Evolutionary conservation across 2,113 vertebrate genomes (phyloP), one percentile per base, ranked within the genome.

Genomic region (Dicentrarchus labrax): DNA sequence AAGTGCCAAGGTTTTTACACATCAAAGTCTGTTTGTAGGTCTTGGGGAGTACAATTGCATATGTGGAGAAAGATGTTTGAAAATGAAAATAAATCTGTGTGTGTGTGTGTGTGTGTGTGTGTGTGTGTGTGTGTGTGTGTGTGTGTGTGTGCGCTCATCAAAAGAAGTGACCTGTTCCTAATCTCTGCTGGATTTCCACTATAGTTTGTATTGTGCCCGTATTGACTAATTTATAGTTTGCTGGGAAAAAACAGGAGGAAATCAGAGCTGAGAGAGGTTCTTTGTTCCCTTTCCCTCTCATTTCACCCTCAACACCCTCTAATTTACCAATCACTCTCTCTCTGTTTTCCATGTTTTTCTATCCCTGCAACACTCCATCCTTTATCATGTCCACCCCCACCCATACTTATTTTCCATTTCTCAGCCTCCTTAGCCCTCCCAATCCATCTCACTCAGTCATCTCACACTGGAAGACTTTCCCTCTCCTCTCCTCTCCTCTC

Each of bases 371-470:
- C 17, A 11, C 48, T 72, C 39, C 48, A 57, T 80, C 73, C 64
- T 68, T 72, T 83, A 43, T 57, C 39, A 21, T 38, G 13, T 72
- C 82, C 56, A 5, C 67, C 66, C 56, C 60, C 17, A 68, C 47
- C 54, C 48, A 43, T 19, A n/a, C 54, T 67, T 70, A 64, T 61
- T 60, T 85, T 85, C 53, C 68, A 62, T 78, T 72, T 76, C 38
- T 38, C 61, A 74, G 41, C 80, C 61, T 85, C 67, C 54, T 70
- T 45, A 30, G 59, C 56, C 51, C 67, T 72, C 61, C 45, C 30
- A 62, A 56, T 62, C 54, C 45, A 60, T 41, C 47, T 47, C 54
- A 4, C 47, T 78, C 22, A 24, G 47, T 21, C 73, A 22, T 82
- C 72, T 60, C 54, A 43, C n/a, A 38, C 36, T 36, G 21, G 4